Conservation (phyloP, 2,888 invertebrate species). For the Sarcophaga carnaria region DNA sequence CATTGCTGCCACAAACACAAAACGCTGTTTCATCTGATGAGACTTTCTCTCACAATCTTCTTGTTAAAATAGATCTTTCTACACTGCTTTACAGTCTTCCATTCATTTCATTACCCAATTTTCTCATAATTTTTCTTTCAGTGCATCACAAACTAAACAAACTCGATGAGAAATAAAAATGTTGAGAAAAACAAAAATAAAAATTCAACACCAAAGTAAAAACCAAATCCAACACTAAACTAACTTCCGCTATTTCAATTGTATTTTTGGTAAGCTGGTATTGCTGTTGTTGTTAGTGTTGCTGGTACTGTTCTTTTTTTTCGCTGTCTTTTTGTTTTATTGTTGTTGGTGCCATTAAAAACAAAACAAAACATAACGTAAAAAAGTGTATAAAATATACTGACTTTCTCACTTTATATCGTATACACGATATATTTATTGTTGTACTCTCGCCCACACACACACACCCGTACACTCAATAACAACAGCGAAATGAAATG, state of each 20-base stretch:
- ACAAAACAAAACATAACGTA: not conserved
- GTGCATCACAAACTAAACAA: not conserved
- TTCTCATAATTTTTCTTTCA: not conserved
- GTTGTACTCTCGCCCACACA: not conserved
- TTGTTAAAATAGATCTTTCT: too few species aligned
- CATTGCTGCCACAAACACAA: too few species aligned
- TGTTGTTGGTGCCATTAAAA: slow-evolving; percentile 17
- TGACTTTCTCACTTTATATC: slow-evolving; percentile 30
- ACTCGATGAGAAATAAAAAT: slow-evolving; percentile 2
- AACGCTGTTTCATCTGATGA: too few species aligned
- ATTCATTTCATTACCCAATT: too few species aligned
- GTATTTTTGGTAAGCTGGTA: slow-evolving; percentile 34
- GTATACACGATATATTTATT: not conserved
- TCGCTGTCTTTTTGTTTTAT: not conserved
- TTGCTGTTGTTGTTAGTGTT: slow-evolving; percentile 19
- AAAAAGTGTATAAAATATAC: slow-evolving; percentile 42
- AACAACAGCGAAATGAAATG: too few species aligned
- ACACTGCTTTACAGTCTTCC: too few species aligned
- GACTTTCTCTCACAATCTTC: too few species aligned
- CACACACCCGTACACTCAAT: not conserved
- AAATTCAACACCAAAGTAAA: slow-evolving; percentile 18
- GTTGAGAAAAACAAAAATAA: slow-evolving; percentile 25
- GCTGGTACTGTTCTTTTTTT: slow-evolving; percentile 8
- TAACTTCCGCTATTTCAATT: slow-evolving; percentile 47
- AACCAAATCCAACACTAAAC: slow-evolving; percentile 60